Evolutionary conservation across 2,113 vertebrate genomes (phyloP).

Genomic region (Illadopsis cleaveri): DNA sequence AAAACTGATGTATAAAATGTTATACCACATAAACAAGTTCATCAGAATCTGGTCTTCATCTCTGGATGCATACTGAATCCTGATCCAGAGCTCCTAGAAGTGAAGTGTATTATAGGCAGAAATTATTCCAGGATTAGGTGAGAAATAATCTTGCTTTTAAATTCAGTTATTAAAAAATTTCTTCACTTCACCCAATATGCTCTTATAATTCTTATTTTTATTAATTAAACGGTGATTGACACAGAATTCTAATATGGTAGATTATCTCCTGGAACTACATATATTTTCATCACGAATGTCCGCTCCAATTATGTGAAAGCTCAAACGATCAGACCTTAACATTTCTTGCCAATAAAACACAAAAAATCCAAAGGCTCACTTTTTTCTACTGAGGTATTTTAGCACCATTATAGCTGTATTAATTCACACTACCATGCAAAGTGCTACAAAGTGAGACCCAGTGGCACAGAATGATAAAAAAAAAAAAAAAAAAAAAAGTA

Average conservation of each 20-base stretch:
- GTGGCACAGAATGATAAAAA: neutral
- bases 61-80: neutral
- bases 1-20: neutral
- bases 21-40: neutral
- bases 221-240: neutral
- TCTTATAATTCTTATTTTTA: neutral
- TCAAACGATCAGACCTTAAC: neutral
- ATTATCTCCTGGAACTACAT: neutral
- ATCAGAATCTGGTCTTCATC: neutral
- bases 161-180: neutral
- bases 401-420: neutral
- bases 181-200: neutral
- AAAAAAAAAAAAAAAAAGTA: rapidly evolving
- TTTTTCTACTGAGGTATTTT: neutral
- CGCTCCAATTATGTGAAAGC: neutral
- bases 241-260: neutral
- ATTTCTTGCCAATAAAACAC: neutral
- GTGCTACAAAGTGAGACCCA: neutral
- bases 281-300: neutral
- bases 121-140: slow-evolving; percentile 4
- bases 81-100: neutral
- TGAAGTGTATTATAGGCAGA: neutral
- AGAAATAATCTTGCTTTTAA: slow-evolving; percentile 39
- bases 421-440: neutral
- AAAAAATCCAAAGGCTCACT: neutral